Evolutionary conservation across 2,888 invertebrate genomes (phyloP), one percentile per base, ranked within the genome.

Genomic region (Lomographa bimaculata): DNA sequence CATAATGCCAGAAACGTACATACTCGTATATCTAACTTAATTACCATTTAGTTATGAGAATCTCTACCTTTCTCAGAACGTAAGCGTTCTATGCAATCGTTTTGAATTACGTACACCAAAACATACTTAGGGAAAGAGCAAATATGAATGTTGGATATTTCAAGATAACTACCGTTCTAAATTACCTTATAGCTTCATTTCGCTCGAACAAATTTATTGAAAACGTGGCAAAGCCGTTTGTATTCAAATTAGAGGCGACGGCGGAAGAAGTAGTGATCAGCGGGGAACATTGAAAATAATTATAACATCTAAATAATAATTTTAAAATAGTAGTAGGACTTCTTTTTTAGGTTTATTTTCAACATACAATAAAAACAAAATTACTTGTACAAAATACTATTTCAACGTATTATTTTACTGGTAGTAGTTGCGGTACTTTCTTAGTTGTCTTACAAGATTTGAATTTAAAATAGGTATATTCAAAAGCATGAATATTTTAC

Each of bases 141-240:
- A 75, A 75, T 71, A 76, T 68, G 62, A 64, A 68, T 64, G 63
- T 59, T 49, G 41, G 39, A 18, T 25, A 33, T 26, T 30, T 39
- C 16, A 20, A 46, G 50, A 46, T 60, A 68, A 76, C 79, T 77
- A 74, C 80, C 67, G 75, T 70, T 70, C 67, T 59, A 60, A 64
- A 71, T 74, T 70, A 36, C 36, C 64, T 76, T 79, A 83, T 76
- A 68, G 74, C 80, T 86, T 80, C 78, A 83, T 85, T 83, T 77
- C 51, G 68, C 68, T 75, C 72, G 62, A 70, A 81, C 80, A 78
- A 82, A 81, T 80, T 81, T 84, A 86, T 84, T 77, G 80, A 80
- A 79, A 71, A 81, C 83, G 84, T 84, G 82, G 74, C 36, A 54
- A 49, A 52, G 60, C 53, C 50, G 58, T 60, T 57, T 60, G 58